phyloP scores from a whole-genome alignment of 2,797 vertebrate genomes.

The Lates japonicus region DNA sequence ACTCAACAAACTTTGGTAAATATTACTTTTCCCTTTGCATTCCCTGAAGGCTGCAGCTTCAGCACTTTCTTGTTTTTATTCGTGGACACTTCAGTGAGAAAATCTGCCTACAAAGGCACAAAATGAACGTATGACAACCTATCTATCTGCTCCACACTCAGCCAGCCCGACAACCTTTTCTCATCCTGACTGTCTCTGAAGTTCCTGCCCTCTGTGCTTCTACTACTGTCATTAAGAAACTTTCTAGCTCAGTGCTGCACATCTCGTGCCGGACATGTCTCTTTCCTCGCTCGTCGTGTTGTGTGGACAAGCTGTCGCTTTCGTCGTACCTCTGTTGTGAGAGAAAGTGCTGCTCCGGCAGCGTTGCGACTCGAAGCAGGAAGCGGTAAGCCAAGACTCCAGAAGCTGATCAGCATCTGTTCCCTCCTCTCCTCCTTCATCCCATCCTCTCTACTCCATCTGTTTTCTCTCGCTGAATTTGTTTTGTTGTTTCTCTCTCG shows the following conservation, averaged over 20 bases:
- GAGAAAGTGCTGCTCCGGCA: constrained; percentile 50
- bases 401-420: constrained; percentile 70
- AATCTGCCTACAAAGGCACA: background rate
- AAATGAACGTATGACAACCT: background rate
- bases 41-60: background rate
- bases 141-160: background rate
- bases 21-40: background rate
- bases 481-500: constrained; percentile 7
- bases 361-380: constrained; percentile 41
- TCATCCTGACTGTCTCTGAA: too few species aligned
- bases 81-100: background rate
- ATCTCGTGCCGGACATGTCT: background rate
- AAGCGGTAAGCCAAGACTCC: constrained; percentile 53
- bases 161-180: background rate
- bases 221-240: background rate
- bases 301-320: constrained; percentile 30
- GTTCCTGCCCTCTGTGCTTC: background rate
- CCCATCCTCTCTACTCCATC: constrained; percentile 46
- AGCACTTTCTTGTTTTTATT: background rate
- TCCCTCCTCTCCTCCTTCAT: constrained; percentile 33
- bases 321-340: constrained; percentile 15
- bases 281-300: background rate
- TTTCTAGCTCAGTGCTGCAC: background rate
- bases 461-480: constrained; percentile 47
- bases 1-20: background rate